Evolutionary conservation across 2,888 invertebrate species (phyloP), one percentile per base, ranked within the genome.

Genomic region (Lottia gigantea): DNA sequence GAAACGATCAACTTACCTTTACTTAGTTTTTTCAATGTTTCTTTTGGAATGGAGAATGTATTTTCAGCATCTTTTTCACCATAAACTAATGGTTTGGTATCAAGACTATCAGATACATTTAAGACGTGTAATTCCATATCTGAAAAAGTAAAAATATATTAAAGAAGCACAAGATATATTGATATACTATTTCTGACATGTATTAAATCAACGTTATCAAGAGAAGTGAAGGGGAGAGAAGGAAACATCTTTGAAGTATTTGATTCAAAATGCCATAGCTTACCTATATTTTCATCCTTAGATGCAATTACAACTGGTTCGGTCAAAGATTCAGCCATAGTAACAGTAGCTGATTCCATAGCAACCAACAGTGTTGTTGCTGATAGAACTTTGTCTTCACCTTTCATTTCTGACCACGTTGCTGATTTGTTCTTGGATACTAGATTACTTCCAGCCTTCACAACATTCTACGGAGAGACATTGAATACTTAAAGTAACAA

Each of bases 301-400:
- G 77, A 77, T 23, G 68, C 72, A n/a, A 80, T 80, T n/a, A 77
- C 73, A 8, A 75, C 72, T 12, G 83, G 79, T 31, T 77, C 66
- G 40, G 77, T 70, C 16, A 84, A 72, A 14, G 75, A 67, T 25
- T 81, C 72, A 14, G 80, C 77, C 78, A 85, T 80, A 16, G 74
- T 66, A 26, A 74, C 72, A 6, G 82, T 80, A 1, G 82, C 79
- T 6, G 76, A 75, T 64, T 84, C 83, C 75, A 85, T 75, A 62
- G 82, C 80, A 64, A 74, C 76, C 16, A 85, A 69, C 8, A 85
- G 73, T 1, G 76, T 74, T 8, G 82, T 78, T 1, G 83, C 82
- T 1, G 79, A 76, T 46, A 73, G 66, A 19, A 74, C 68, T 66
- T 77, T 80, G 64, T 80, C 80, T 26, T 71, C 73, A 25, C 63